phyloP scores from a whole-genome alignment of 2,113 vertebrate species.

The Spermophilus dauricus region DNA sequence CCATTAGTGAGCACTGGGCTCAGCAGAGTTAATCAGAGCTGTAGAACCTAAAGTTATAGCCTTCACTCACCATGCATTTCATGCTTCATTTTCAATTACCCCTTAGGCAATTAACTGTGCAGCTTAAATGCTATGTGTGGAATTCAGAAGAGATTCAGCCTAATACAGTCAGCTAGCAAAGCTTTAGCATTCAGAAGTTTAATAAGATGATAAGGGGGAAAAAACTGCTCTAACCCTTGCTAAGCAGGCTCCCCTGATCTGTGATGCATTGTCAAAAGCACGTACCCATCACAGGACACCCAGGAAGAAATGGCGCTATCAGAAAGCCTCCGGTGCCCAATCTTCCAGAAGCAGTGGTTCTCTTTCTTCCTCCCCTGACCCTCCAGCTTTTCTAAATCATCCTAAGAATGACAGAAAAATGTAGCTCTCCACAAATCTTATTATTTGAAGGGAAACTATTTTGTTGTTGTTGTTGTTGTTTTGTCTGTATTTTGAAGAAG shows the following conservation, averaged over 20 bases:
- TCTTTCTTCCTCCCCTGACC: neutral
- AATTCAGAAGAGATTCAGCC: slow-evolving; percentile 76
- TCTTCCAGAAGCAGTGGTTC: neutral
- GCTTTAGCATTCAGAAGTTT: slow-evolving; percentile 59
- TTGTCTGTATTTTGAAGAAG: neutral
- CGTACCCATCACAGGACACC: neutral
- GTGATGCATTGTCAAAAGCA: neutral
- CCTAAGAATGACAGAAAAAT: neutral
- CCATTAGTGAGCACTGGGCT: slow-evolving; percentile 43
- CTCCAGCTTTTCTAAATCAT: neutral
- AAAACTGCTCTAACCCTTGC: slow-evolving; percentile 48
- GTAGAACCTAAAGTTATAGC: slow-evolving; percentile 53
- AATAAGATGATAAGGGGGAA: slow-evolving; percentile 57
- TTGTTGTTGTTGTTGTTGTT: neutral
- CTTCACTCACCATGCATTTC: slow-evolving; percentile 64
- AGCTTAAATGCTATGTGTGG: slow-evolving; percentile 77
- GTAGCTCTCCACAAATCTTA: neutral
- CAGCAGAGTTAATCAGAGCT: slow-evolving; percentile 58
- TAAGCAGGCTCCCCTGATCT: neutral
- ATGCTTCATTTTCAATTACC: slow-evolving; percentile 78
- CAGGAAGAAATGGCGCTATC: neutral
- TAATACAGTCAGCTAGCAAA: slow-evolving; percentile 62
- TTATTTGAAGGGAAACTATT: neutral
- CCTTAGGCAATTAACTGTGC: slow-evolving; percentile 73
- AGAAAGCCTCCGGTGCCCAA: neutral